phyloP scores from a whole-genome alignment of 2,888 invertebrate genomes.

The Pegoplata infirma region DNA sequence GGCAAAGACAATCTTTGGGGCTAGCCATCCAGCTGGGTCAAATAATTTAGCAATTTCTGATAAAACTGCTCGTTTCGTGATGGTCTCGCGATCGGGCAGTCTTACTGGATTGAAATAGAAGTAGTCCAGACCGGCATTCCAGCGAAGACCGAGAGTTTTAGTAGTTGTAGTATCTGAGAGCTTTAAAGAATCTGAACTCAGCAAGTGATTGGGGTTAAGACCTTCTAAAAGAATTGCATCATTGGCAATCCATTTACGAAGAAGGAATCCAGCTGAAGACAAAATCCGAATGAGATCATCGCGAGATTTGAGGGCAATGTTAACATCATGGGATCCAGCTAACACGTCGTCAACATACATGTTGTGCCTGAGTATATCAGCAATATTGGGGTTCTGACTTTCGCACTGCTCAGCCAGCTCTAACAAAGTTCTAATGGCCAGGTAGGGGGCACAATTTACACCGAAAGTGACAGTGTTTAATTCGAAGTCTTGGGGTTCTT shows the following conservation, averaged over 20 bases:
- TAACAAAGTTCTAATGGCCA: conserved; percentile 50
- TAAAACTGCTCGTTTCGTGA: no score
- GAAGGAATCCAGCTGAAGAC: no score
- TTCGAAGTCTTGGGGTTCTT: conserved; percentile 21
- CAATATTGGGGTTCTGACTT: not conserved
- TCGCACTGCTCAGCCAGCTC: conserved; percentile 20
- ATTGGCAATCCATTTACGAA: no score
- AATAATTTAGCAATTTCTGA: not conserved
- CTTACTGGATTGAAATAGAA: not conserved
- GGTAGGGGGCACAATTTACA: conserved; percentile 48
- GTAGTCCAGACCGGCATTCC: not conserved
- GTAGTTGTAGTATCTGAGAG: not conserved
- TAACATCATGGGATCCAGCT: no score
- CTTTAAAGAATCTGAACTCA: no score
- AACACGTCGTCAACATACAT: no score
- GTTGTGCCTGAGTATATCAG: no score
- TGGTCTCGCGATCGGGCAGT: no score
- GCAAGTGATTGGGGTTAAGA: no score
- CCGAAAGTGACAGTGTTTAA: conserved; percentile 57
- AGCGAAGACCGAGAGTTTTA: not conserved
- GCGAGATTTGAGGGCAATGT: no score
- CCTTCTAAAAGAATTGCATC: no score
- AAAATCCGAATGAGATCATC: not conserved
- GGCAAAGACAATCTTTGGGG: not conserved
- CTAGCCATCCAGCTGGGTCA: conserved; percentile 4